Conservation (phyloP, 2,888 invertebrate genomes). For the Priapulus caudatus region DNA sequence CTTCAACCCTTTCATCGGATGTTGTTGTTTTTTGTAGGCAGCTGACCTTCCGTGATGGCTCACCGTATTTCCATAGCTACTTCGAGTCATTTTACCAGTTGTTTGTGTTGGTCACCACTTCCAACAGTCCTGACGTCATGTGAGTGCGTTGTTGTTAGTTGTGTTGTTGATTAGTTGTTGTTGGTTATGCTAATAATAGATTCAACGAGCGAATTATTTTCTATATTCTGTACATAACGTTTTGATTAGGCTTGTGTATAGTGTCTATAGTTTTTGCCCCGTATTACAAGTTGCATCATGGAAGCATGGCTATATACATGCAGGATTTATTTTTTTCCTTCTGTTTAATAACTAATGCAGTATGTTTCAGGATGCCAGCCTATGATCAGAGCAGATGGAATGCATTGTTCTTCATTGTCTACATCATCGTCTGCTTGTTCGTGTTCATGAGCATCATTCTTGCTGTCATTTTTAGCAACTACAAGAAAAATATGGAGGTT, state of each 20-base stretch:
- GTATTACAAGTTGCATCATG: no score
- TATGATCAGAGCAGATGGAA: constrained; percentile 38
- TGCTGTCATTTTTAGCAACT: constrained; percentile 43
- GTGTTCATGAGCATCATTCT: constrained; percentile 43
- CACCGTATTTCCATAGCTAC: constrained; percentile 39
- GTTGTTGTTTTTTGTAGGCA: constrained; percentile 23
- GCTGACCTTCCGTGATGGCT: constrained; percentile 35
- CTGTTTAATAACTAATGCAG: not conserved
- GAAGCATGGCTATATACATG: no score
- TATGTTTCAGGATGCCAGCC: constrained; percentile 40
- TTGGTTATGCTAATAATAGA: no score
- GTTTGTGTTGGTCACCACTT: constrained; percentile 43
- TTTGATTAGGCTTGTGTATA: not conserved
- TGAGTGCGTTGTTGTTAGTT: no score
- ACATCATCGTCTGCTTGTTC: constrained; percentile 40
- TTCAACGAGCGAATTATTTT: not conserved
- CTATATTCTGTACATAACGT: not conserved
- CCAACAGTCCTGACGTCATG: constrained; percentile 43
- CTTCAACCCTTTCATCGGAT: no score
- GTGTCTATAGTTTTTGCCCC: no score
- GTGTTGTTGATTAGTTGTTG: no score
- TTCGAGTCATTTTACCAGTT: constrained; percentile 40
- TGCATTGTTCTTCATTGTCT: constrained; percentile 40
- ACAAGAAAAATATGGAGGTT: constrained; percentile 39
- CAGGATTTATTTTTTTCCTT: no score